Percentiles rank a stretch among this genome's conserved stretches.
phyloP scores from a whole-genome alignment of 2,888 invertebrate genomes.

The Pilophorus perplexus region DNA sequence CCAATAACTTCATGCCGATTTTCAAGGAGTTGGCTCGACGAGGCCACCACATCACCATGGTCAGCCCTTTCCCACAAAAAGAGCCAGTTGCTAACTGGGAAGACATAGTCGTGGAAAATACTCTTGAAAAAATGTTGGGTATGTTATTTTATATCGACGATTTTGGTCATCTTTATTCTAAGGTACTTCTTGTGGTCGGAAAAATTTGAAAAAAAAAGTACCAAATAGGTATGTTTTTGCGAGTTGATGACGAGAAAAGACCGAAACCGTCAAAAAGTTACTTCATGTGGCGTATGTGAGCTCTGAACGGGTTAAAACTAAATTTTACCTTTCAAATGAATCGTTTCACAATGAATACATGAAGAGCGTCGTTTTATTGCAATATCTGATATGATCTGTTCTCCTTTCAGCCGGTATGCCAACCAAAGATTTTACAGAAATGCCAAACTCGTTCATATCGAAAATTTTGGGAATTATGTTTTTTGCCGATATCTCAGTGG shows the following conservation, averaged over 20 bases:
- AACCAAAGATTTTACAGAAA: slow-evolving; percentile 7
- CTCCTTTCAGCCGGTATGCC: slow-evolving; percentile 3
- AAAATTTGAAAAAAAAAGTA: no score
- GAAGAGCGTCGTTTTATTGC: no score
- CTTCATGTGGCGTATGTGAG: neutral
- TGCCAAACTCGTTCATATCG: neutral
- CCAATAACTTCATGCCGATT: slow-evolving; percentile 42
- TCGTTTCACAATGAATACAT: no score
- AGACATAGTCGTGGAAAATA: slow-evolving; percentile 34
- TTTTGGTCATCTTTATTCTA: no score
- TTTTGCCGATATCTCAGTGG: neutral
- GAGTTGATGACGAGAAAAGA: no score
- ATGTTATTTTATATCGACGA: no score
- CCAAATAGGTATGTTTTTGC: no score
- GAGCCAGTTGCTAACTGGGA: slow-evolving; percentile 37
- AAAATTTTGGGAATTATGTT: neutral
- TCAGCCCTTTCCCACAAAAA: slow-evolving; percentile 43
- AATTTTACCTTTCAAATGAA: no score
- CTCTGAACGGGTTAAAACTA: neutral
- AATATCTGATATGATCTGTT: neutral
- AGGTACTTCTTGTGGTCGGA: no score
- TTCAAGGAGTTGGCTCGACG: slow-evolving; percentile 44
- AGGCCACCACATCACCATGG: slow-evolving; percentile 45
- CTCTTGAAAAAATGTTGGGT: slow-evolving; percentile 1
- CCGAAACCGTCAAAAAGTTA: no score